phyloP scores from a whole-genome alignment of 2,888 invertebrate species.

The Cataglyphis rosenhaueri region DNA sequence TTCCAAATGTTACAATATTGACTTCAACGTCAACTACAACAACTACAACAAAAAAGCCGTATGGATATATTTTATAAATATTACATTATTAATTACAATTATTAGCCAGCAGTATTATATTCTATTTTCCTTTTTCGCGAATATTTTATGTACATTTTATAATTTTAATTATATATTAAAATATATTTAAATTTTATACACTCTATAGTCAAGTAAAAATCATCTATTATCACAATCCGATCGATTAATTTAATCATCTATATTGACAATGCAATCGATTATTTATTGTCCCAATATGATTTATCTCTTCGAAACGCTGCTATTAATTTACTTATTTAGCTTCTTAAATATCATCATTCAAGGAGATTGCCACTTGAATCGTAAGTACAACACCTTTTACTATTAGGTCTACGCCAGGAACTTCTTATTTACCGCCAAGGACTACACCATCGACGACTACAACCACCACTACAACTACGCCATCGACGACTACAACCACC shows the following conservation, averaged over 20 bases:
- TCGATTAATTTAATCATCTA: not conserved
- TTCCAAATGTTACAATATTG: not conserved
- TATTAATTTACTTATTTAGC: not conserved
- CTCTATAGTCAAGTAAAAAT: not conserved
- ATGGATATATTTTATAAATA: not conserved
- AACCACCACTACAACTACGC: not conserved
- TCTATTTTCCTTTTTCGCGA: not conserved
- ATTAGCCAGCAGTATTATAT: not conserved
- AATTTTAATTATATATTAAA: not conserved
- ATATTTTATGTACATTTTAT: not conserved
- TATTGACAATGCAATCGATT: not conserved
- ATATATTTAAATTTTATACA: not conserved
- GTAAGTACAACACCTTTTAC: not conserved
- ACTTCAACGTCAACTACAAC: no score
- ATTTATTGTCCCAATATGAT: not conserved
- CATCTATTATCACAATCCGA: not conserved
- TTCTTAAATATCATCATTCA: not conserved
- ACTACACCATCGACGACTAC: not conserved
- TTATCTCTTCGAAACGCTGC: not conserved
- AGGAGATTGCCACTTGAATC: not conserved
- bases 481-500: not conserved
- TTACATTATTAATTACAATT: not conserved
- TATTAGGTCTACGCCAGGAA: not conserved
- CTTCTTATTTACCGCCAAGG: not conserved
- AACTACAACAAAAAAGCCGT: not conserved